These are phyloP conservation scores for Psettodes erumei DNA, from an alignment of 2,113 vertebrate genomes.

Conservation along the genomic window DNA sequence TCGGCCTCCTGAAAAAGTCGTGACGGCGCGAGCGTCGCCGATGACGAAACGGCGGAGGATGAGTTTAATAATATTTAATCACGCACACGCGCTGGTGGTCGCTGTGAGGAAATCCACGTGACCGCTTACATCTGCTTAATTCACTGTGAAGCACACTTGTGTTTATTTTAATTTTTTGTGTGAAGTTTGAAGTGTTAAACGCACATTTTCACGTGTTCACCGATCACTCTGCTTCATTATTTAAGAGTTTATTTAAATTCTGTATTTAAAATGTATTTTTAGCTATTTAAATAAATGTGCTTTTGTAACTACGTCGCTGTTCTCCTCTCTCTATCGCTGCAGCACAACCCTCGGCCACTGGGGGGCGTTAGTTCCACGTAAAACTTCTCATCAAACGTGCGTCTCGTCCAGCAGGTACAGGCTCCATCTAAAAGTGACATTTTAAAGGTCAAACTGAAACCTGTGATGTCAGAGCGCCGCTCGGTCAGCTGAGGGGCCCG, in stretches of 20 bases:
- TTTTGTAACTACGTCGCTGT: too few species aligned
- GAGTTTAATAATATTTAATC: too few species aligned
- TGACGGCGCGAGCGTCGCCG: too few species aligned
- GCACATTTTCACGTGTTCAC: not conserved
- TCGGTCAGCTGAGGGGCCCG: too few species aligned
- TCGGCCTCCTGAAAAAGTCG: conserved; percentile 82
- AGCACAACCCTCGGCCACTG: not conserved
- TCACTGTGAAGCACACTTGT: not conserved
- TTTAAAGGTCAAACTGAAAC: too few species aligned
- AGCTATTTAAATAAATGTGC: conserved; percentile 12
- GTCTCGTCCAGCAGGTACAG: too few species aligned
- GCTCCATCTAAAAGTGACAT: too few species aligned
- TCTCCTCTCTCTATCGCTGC: too few species aligned
- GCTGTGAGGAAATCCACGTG: too few species aligned
- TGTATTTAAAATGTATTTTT: not conserved
- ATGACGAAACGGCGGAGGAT: too few species aligned
- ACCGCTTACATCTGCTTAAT: not conserved
- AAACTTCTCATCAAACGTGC: rapidly evolving
- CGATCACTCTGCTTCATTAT: not conserved
- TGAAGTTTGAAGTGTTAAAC: conserved; percentile 8
- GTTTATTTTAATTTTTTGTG: not conserved
- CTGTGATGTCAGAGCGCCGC: too few species aligned
- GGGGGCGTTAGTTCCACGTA: not conserved
- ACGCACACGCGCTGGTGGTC: too few species aligned
- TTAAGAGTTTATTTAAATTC: conserved; percentile 8